Evolutionary conservation across 2,888 invertebrate species (phyloP), one percentile per base, ranked within the genome.

Genomic region (Tenthredo distinguenda): DNA sequence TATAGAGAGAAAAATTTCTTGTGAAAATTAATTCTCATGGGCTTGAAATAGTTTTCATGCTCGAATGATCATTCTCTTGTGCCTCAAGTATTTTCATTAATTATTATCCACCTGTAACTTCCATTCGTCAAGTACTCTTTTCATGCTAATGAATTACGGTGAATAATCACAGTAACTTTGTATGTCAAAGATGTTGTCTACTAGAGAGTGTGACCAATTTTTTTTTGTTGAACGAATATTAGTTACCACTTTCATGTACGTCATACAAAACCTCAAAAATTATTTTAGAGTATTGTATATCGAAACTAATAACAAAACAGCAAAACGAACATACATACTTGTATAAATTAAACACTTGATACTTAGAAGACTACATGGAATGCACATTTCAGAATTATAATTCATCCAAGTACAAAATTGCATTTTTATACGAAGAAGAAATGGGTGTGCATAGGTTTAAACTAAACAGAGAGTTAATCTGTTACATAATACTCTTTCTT

Each of bases 41-140:
- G 4, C 31, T 6, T 76, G 50, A 77, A 77, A 26, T 77, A 55
- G 55, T 77, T 77, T 77, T 31, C 77, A 77, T 55, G 77, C 55
- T 77, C 5, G 40, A 31, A 18, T 50, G 34, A 77, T 77, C 3
- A 77, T 55, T 31, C 26, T 34, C 77, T 50, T 55, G 34, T 18
- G 6, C n/a, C 34, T 77, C 31, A 34, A 50, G 55, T 77, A 34
- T 18, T 26, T 31, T 55, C 15, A 55, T 12, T 55, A 15, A n/a
- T 34, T 18, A 55, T 12, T 37, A 62, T 58, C 58, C n/a, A 9
- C n/a, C 58, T 21, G 31, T 26, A 79, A 62, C 58, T 37, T 40
- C 31, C 21, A 79, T 62, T 40, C 21, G 4, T 12, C 15, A 62
- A 58, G 7, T 37, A 21, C 21, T 62, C 12, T n/a, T 58, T 40